phyloP scores from a whole-genome alignment of 2,113 vertebrate species.

The Pitta sordida region DNA sequence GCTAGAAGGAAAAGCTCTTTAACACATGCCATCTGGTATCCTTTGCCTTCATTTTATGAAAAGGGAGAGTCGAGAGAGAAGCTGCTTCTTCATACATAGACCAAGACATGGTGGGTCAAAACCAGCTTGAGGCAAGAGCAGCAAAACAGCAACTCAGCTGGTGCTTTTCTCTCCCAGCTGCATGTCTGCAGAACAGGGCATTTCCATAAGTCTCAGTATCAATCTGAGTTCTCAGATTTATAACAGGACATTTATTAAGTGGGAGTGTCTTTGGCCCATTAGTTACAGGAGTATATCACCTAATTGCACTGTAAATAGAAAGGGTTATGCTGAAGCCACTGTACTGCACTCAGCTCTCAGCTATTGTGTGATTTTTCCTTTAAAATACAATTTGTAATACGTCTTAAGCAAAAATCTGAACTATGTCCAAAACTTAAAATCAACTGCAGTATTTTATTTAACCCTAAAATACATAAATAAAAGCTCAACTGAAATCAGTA shows the following conservation, averaged over 20 bases:
- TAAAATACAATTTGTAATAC: background rate
- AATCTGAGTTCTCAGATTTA: background rate
- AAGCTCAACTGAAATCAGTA: background rate
- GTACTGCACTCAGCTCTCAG: background rate
- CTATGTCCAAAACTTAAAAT: background rate
- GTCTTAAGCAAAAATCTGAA: background rate
- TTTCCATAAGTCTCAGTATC: background rate
- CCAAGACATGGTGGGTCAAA: background rate
- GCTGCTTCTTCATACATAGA: background rate
- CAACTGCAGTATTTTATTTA: background rate
- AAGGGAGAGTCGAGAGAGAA: background rate
- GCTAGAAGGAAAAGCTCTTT: slow-evolving; percentile 38
- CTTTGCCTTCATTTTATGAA: background rate
- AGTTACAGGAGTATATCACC: background rate
- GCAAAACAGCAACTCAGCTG: background rate
- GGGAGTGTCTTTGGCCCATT: slow-evolving; percentile 19
- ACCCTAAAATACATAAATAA: background rate
- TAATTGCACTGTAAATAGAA: slow-evolving; percentile 28
- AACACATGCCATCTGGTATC: slow-evolving; percentile 46
- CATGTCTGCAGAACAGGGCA: background rate
- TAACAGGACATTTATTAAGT: background rate
- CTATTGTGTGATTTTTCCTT: background rate
- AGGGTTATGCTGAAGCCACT: background rate
- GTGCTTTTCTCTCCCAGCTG: background rate
- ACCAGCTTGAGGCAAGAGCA: background rate